Conservation (phyloP, 2,113 vertebrate species). For the Psittacula cyanocephala region DNA sequence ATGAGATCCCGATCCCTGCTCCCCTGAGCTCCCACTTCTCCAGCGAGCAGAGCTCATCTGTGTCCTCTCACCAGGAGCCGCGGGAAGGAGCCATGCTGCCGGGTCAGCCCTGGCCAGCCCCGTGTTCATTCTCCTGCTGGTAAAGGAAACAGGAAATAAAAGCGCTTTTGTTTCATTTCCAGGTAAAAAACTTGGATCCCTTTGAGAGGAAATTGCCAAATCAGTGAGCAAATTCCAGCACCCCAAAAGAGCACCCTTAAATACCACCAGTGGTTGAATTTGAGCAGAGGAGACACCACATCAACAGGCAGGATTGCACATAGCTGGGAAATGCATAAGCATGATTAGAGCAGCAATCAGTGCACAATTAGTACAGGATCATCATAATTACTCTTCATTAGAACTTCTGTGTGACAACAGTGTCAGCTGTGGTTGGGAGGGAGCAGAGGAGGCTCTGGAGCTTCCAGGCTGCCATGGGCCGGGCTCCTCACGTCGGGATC, state of each 20-base stretch:
- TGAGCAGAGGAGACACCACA: not conserved
- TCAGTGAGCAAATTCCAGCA: not conserved
- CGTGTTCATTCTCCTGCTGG: not conserved
- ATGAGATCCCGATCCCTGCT: not conserved
- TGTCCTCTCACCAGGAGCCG: not conserved
- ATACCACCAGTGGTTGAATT: rapidly evolving
- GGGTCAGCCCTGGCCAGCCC: not conserved
- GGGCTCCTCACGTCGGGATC: not conserved
- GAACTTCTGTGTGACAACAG: not conserved
- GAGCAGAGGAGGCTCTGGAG: too few relatives aligned
- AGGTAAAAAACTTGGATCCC: not conserved
- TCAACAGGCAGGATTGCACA: not conserved
- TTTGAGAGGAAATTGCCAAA: not conserved
- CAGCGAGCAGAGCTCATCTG: rapidly evolving
- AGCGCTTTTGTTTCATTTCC: not conserved
- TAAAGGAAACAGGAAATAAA: not conserved
- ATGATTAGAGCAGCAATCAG: not conserved
- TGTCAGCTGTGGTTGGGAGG: not conserved
- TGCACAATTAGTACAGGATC: not conserved
- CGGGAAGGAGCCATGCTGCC: not conserved
- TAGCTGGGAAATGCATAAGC: not conserved
- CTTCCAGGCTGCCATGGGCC: too few relatives aligned
- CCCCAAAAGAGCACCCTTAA: not conserved
- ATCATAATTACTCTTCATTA: not conserved
- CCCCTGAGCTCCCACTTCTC: not conserved